Evolutionary conservation across 2,888 invertebrate genomes (phyloP).

Genomic region (Chymomyza procnemis): DNA sequence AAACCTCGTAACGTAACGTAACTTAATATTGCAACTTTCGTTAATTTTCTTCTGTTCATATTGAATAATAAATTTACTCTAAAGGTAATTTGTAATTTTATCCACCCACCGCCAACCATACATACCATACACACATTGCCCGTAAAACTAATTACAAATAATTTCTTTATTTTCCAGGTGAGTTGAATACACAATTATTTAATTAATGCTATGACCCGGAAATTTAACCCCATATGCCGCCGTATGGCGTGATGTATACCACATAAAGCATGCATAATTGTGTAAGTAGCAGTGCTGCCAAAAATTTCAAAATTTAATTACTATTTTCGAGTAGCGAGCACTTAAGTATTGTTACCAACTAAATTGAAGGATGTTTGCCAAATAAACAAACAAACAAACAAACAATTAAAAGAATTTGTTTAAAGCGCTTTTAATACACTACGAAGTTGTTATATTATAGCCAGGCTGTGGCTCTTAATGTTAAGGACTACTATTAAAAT

Average conservation of each 20-base stretch:
- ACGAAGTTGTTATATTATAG: too few species aligned
- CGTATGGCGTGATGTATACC: too few species aligned
- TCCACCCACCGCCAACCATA: too few species aligned
- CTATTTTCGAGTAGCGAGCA: not conserved
- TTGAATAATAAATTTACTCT: too few species aligned
- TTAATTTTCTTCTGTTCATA: too few species aligned
- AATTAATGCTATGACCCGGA: too few species aligned
- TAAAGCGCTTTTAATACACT: not conserved
- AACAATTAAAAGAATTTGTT: not conserved
- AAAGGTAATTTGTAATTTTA: too few species aligned
- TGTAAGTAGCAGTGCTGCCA: slow-evolving; percentile 14
- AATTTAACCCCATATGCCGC: too few species aligned
- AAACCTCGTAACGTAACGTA: too few species aligned
- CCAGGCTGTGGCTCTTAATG: not conserved
- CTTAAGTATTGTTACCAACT: too few species aligned
- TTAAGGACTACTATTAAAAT: not conserved
- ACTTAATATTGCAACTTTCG: too few species aligned
- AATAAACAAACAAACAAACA: not conserved
- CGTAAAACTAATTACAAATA: not conserved
- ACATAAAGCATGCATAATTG: not conserved
- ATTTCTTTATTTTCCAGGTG: not conserved
- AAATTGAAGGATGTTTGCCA: not conserved
- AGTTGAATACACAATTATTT: not conserved
- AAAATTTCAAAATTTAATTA: slow-evolving; percentile 30
- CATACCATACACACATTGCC: not conserved